phyloP scores from a whole-genome alignment of 2,888 invertebrate species.

The Dolichopus griseipennis region DNA sequence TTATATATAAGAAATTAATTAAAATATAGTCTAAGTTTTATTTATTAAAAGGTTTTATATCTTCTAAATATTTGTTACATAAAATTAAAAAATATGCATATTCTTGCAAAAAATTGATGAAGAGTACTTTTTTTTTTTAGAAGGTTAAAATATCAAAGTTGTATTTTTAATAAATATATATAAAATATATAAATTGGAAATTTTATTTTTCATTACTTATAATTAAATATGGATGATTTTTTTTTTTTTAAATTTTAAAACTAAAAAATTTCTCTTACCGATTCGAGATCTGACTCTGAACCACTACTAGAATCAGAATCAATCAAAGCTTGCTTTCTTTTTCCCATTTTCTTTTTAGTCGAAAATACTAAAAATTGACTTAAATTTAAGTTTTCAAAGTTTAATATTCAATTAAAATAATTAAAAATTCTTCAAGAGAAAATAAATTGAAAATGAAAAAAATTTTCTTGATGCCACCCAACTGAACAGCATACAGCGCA shows the following conservation, averaged over 20 bases:
- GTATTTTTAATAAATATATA: too few species aligned
- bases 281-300: slow-evolving; percentile 69
- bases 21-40: too few species aligned
- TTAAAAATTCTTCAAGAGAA: not conserved
- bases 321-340: slow-evolving; percentile 73
- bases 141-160: too few species aligned
- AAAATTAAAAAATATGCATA: too few species aligned
- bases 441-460: not conserved
- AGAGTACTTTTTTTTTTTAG: too few species aligned
- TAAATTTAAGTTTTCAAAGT: not conserved
- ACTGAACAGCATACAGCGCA: not conserved
- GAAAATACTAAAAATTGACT: not conserved
- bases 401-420: not conserved
- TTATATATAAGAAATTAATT: too few species aligned
- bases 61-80: too few species aligned
- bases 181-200: too few species aligned
- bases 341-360: slow-evolving; percentile 55
- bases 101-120: too few species aligned
- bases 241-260: slow-evolving; percentile 15
- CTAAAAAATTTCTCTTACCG: slow-evolving; percentile 52
- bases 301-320: slow-evolving; percentile 77
- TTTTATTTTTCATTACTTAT: too few species aligned
- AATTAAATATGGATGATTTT: not conserved
- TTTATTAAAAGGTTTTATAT: too few species aligned
- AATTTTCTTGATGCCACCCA: not conserved